phyloP scores from a whole-genome alignment of 2,797 vertebrate genomes.

The Alca torda region DNA sequence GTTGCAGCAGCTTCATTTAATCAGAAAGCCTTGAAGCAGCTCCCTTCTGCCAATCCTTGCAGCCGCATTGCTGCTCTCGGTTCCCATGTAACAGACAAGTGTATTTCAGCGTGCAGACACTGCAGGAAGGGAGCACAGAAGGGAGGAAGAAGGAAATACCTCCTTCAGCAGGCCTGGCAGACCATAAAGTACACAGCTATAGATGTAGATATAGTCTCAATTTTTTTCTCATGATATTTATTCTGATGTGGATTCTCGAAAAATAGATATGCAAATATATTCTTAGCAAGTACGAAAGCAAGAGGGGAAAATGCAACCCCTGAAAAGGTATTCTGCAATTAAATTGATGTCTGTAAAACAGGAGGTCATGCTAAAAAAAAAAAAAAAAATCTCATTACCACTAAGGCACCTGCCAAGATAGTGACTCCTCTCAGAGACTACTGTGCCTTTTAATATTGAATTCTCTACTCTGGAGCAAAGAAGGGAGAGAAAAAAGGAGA shows the following conservation, averaged over 20 bases:
- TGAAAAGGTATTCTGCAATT: slow-evolving; percentile 8
- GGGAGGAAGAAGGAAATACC: not conserved
- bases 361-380: not conserved
- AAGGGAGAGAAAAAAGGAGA: not conserved
- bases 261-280: not conserved
- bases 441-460: slow-evolving; percentile 1
- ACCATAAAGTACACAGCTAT: not conserved
- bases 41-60: slow-evolving; percentile 38
- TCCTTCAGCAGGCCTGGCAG: not conserved
- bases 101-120: not conserved
- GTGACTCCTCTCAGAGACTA: not conserved
- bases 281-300: not conserved
- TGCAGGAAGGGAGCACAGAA: not conserved
- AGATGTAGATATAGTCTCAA: not conserved
- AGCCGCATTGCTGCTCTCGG: slow-evolving; percentile 56
- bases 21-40: slow-evolving; percentile 39
- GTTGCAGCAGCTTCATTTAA: slow-evolving; percentile 35
- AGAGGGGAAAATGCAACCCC: not conserved
- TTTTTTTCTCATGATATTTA: not conserved
- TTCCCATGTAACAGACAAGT: not conserved
- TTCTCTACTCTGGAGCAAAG: not conserved
- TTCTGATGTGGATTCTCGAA: not conserved
- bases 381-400: slow-evolving; percentile 2
- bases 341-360: not conserved
- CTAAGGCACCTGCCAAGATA: slow-evolving; percentile 19